Evolutionary conservation across 2,888 invertebrate species (phyloP), one percentile per base, ranked within the genome.

Genomic region (Merodon equestris): DNA sequence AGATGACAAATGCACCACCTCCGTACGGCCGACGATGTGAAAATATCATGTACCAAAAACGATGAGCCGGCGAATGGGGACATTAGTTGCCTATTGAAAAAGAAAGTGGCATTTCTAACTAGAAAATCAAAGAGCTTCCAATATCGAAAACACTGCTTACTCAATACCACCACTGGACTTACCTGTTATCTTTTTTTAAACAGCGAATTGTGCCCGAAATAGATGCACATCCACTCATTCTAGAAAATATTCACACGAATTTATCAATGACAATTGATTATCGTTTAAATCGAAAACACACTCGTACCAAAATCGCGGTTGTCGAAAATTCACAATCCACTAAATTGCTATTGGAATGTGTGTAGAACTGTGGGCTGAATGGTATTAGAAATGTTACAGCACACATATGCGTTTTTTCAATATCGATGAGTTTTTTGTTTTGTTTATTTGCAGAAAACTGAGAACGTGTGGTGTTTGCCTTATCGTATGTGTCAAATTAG

Each of bases 311-410:
- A 27, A 27, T 27, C 27, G 27, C 27, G 27, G 7, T 27, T 56
- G 51, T 67, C 63, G 72, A 38, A 67, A 67, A 77, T 77, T 73
- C 50, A 73, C 66, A 58, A 77, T 77, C 61, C 73, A 73, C 73
- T 73, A 38, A 73, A 51, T 53, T 40, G 42, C 15, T 27, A 19
- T 44, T 63, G 50, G 56, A 48, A 58, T 60, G 17, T 40, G 48
- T 48, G 18, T 50, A 4, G 27, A 27, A 4, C 7, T 27, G 27
- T 27, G 27, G 27, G 27, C 7, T 7, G 27, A 27, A 27, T 27
- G 27, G 27, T 27, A 27, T 27, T 27, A 27, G 27, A 27, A 27
- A 27, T 27, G 27, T 27, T 27, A 27, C 27, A 27, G 27, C 27
- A 27, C 7, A 27, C 19, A n/a, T 7, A 27, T 27, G 27, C 27